Evolutionary conservation across 2,113 vertebrate genomes (phyloP).

Genomic region (Herpetotheres cachinnans): DNA sequence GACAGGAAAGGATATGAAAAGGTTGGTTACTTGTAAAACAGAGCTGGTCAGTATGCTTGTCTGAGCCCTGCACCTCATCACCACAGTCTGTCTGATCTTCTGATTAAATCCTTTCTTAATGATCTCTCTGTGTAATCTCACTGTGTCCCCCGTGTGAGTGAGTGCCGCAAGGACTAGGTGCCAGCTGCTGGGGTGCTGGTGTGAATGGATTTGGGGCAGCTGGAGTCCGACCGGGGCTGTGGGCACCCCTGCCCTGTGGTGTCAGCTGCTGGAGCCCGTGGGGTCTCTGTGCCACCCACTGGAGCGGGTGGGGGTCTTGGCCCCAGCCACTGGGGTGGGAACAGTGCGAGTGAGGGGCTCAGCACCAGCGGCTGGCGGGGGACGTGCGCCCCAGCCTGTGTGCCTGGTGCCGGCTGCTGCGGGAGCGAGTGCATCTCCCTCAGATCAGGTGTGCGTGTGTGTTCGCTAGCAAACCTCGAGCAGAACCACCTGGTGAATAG

Average conservation of each 20-base stretch:
- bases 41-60: background rate
- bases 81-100: no score
- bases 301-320: rapidly evolving
- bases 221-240: background rate
- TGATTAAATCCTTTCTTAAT: background rate
- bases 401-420: rapidly evolving
- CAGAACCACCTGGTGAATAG: rapidly evolving
- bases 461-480: rapidly evolving
- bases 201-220: background rate
- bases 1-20: background rate
- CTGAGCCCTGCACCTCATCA: background rate
- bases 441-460: rapidly evolving
- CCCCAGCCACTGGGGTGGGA: rapidly evolving
- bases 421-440: rapidly evolving
- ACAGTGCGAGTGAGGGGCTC: background rate
- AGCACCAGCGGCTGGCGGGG: rapidly evolving
- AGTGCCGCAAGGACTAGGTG: background rate
- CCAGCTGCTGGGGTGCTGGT: background rate
- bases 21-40: background rate
- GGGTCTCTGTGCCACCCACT: background rate
- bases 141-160: no score
- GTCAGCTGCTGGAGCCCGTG: background rate
- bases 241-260: background rate
- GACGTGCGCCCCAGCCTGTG: background rate
- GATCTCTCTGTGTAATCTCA: no score